phyloP scores from a whole-genome alignment of 2,797 vertebrate genomes.

The Amblyraja radiata region DNA sequence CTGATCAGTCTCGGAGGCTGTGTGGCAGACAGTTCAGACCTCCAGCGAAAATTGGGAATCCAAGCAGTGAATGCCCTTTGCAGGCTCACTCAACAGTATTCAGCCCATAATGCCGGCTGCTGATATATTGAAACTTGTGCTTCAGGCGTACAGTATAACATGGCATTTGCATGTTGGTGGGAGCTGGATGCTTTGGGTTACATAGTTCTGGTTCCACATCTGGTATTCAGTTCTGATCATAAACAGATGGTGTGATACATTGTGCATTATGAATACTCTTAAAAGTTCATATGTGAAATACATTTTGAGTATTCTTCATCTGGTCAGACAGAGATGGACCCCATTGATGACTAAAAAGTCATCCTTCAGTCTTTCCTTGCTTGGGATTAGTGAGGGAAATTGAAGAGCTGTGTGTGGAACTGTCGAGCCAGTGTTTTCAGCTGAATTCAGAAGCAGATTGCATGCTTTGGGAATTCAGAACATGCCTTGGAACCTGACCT shows the following conservation, averaged over 20 bases:
- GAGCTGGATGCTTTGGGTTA: no score
- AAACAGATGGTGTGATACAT: conserved; percentile 19
- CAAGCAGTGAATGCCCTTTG: no score
- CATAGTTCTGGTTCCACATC: not conserved
- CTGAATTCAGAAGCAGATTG: not conserved
- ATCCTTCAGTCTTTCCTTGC: not conserved
- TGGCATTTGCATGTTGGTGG: not conserved
- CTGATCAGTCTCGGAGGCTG: no score
- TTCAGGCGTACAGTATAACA: not conserved
- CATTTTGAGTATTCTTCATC: not conserved
- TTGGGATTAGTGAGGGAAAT: not conserved
- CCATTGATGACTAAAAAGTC: not conserved
- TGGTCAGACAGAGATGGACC: not conserved
- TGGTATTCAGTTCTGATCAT: conserved; percentile 22
- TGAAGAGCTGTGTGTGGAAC: not conserved
- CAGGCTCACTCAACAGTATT: not conserved
- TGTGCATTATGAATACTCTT: not conserved
- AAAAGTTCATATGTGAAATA: not conserved
- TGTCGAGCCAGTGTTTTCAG: not conserved
- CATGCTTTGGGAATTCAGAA: not conserved
- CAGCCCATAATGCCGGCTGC: not conserved
- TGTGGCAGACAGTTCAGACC: no score
- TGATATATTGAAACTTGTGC: not conserved
- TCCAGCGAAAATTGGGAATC: no score
- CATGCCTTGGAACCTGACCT: not conserved